phyloP scores from a whole-genome alignment of 2,888 invertebrate species.

The Zelleria hepariella region DNA sequence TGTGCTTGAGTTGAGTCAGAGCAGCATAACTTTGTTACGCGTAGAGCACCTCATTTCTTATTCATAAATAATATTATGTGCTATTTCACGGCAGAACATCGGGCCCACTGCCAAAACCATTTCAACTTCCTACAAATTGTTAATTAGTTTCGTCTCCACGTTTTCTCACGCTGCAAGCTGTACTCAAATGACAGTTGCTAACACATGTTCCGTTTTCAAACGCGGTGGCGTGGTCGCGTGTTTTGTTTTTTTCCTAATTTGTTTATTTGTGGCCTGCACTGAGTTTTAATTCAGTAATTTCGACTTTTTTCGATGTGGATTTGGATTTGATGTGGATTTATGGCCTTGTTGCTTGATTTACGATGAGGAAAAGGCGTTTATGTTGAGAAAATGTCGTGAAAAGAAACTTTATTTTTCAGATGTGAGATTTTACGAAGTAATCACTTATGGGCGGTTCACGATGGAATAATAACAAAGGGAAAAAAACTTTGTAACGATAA shows the following conservation, averaged over 20 bases:
- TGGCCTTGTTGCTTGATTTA: not conserved
- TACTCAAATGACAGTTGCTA: not conserved
- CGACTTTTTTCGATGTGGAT: no score
- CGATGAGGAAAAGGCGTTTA: not conserved
- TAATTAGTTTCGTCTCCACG: not conserved
- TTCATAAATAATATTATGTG: no score
- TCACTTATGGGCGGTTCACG: no score
- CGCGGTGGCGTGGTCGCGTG: not conserved
- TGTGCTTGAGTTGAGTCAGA: no score
- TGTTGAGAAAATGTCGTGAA: no score
- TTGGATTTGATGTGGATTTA: no score
- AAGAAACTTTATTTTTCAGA: no score
- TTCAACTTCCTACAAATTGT: not conserved
- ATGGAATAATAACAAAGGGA: no score
- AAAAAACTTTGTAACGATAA: not conserved
- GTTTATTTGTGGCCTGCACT: no score
- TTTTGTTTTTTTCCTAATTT: not conserved
- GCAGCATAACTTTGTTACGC: not conserved
- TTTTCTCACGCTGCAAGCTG: not conserved
- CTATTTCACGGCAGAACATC: not conserved
- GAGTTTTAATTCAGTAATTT: no score
- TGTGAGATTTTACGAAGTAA: no score
- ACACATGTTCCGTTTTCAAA: not conserved
- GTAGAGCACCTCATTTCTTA: not conserved
- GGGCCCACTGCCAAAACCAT: not conserved